Percentiles rank a stretch among this genome's conserved stretches.
Conservation (phyloP, 1,140 invertebrate genomes). For the Muscidifurax raptorellus region DNA sequence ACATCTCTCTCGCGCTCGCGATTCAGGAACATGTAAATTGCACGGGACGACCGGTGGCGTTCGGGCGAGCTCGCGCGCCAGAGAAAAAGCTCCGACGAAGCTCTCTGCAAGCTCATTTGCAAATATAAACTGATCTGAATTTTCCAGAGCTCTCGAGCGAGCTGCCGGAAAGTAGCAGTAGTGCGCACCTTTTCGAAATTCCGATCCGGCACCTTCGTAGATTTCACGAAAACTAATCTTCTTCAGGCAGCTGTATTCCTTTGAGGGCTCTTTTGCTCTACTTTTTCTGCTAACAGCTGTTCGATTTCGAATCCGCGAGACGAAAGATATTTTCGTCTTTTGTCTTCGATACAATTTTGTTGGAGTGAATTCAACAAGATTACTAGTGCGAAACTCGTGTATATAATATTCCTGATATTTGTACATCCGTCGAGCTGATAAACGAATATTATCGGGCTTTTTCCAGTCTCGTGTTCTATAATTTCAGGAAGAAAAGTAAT, state of each 20-base stretch:
- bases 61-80: background rate
- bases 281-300: background rate
- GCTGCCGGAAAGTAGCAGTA: background rate
- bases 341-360: background rate
- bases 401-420: background rate
- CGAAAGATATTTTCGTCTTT: background rate
- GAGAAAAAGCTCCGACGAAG: background rate
- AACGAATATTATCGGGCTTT: background rate
- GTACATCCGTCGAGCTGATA: background rate
- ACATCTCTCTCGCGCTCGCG: background rate
- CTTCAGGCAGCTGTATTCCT: background rate
- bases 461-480: background rate
- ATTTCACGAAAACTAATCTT: constrained; percentile 36
- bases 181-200: background rate
- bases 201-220: background rate
- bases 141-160: background rate
- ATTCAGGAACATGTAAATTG: constrained; percentile 33
- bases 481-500: background rate
- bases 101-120: constrained; percentile 26
- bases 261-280: background rate
- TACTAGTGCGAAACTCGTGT: background rate
- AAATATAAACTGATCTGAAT: constrained; percentile 23
- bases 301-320: background rate
- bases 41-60: background rate
- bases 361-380: too few species aligned